A percentile compares a stretch with the other conserved stretches of the same genome.
Conservation (phyloP, 1,140 invertebrate species). For the Sarcophaga peregrina region DNA sequence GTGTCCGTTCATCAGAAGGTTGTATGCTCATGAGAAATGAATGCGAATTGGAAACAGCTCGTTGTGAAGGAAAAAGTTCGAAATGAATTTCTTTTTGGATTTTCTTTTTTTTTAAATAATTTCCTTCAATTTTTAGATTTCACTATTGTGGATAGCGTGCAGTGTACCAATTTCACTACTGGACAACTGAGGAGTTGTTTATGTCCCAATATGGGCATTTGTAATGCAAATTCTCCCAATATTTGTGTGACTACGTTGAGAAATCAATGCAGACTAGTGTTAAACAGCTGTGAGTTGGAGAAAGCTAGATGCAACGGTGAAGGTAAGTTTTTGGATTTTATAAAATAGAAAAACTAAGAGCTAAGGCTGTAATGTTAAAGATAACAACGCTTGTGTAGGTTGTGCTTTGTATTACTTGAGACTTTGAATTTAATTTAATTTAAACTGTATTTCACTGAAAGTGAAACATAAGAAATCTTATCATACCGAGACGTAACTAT, state of each 20-base stretch:
- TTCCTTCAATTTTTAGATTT: not conserved
- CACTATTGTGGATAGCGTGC: not conserved
- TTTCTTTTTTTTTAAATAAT: too few relatives aligned
- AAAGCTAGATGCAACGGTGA: not conserved
- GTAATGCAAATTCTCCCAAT: not conserved
- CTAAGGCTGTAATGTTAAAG: too few relatives aligned
- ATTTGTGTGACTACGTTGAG: not conserved
- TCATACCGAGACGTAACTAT: too few relatives aligned
- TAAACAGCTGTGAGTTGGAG: conserved; percentile 14
- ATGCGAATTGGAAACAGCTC: conserved; percentile 14
- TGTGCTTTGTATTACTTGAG: too few relatives aligned
- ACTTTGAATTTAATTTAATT: too few relatives aligned
- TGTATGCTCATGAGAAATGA: conserved; percentile 15
- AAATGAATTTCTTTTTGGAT: too few relatives aligned
- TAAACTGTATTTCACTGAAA: too few relatives aligned
- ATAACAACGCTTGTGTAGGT: too few relatives aligned
- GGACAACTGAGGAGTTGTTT: not conserved
- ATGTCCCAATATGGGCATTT: not conserved
- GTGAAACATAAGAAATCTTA: too few relatives aligned
- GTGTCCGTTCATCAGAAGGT: not conserved
- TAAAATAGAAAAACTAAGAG: not conserved
- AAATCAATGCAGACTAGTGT: not conserved
- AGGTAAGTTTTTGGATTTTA: not conserved
- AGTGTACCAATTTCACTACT: not conserved
- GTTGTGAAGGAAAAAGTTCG: conserved; percentile 6